Evolutionary conservation across 2,888 invertebrate species (phyloP), one percentile per base, ranked within the genome.

Genomic region (Leptothorax acervorum): DNA sequence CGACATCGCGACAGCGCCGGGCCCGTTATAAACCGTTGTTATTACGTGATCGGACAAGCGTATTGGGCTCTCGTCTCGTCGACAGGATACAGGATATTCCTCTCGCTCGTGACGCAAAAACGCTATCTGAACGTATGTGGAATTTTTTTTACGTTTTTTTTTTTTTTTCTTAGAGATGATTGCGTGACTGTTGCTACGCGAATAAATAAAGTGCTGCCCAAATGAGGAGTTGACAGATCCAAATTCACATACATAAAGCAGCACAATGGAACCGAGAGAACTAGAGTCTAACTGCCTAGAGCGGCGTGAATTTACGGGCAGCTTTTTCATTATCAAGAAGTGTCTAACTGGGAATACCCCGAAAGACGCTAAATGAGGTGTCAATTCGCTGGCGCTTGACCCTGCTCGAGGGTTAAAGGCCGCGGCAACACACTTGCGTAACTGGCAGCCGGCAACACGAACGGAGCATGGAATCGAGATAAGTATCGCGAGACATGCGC

Each of bases 31-130:
- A 90, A 84, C 90, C 86, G 88, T 85, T 86, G 87, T 83, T 76
- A 88, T 90, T 92, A 91, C 91, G 90, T 92, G 92, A 91, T 90
- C 88, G 57, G 87, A 68, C 86, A 88, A 66, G 71, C 76, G 73
- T 86, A 89, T 88, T 57, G 62, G 63, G 65, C 63, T 45, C 39
- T 55, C 60, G 57, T 9, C 12, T 11, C 35, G 28, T 28, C 48
- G 60, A 70, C 23, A 2, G 11, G 60, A 45, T 71, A 70, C 23
- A 2, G 11, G 60, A 45, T 71, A 71, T 28, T 71, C 28, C 9
- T 60, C n/a, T 23, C 73, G 45, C 23, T 31, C 65, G 51, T 53
- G 51, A 60, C 57, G 60, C 35, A 23, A 45, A 35, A 11, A 15
- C 8, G n/a, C 11, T 28, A 60, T 23, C 23, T 57, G n/a, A 9